Evolutionary conservation across 2,888 invertebrate species (phyloP), one percentile per base, ranked within the genome.

Genomic region (Torymus tubicola): DNA sequence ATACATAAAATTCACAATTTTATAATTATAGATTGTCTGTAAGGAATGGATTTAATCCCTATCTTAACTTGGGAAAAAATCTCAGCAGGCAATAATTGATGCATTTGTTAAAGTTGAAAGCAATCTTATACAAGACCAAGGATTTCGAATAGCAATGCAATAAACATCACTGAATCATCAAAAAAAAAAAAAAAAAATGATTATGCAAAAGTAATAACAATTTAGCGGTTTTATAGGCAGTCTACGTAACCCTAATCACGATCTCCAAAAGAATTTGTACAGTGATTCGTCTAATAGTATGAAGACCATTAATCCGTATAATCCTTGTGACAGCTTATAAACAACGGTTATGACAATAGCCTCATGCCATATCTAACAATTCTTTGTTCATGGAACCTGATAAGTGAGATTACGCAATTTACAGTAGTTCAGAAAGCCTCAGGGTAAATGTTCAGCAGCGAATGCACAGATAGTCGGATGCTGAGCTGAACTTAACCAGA

Each of bases 281-380:
- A 86, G 85, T 13, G 85, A 84, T 1, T 87, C 86, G 0, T 85
- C 86, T 3, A 87, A 88, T 58, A 85, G 86, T 68, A 4, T 86
- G n/a, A 88, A 88, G 57, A 84, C 83, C 0, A 84, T 83, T 0
- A 82, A 85, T 0, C 83, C 86, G 0, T 89, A 89, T 16, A 86
- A 83, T 76, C 85, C 88, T 0, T 85, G 88, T 2, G 85, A 2
- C 85, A 85, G 13, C 78, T 52, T 2, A 72, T 74, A 12, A 81
- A 58, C 64, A 87, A 89, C 60, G 86, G 86, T 1, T 88, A 89
- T 69, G 89, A 90, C 0, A 84, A 84, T 2, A 63, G 65, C 90
- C 90, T 0, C 89, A 88, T 57, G 87, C 89, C 0, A 89, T 90
- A 82, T 89, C 90, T 0, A 90, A 87, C 71, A 90, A 91, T 84